Evolutionary conservation across 1,140 invertebrate genomes (phyloP).

Genomic region (Hesperophylax magnus): DNA sequence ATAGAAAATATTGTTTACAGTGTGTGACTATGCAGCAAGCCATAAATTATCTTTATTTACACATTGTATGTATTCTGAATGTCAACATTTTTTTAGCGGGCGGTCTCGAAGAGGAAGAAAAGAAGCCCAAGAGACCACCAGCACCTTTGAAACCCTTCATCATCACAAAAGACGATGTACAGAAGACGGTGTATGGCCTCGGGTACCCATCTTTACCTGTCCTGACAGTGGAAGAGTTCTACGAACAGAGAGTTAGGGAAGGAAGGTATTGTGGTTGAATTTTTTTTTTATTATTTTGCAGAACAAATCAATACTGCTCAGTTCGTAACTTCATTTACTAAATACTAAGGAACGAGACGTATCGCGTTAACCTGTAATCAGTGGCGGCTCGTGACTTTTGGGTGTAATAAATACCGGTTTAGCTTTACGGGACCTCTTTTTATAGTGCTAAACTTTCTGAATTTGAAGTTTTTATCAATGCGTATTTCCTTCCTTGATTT

Average conservation of each 20-base stretch:
- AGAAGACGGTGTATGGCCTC: constrained; percentile 94
- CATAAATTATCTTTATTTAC: no score
- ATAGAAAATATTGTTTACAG: no score
- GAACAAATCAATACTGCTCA: background rate
- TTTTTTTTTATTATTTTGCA: background rate
- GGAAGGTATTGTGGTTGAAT: constrained; percentile 73
- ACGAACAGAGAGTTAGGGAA: constrained; percentile 87
- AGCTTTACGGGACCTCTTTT: no score
- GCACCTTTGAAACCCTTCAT: constrained; percentile 89
- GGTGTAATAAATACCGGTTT: no score
- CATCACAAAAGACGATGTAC: constrained; percentile 89
- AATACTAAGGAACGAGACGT: no score
- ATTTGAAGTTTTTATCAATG: background rate
- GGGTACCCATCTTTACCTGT: constrained; percentile 96
- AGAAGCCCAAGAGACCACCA: constrained; percentile 55
- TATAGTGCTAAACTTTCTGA: no score
- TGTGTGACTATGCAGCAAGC: no score
- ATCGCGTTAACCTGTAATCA: no score
- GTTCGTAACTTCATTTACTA: no score
- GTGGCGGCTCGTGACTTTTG: no score
- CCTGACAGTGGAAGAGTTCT: constrained; percentile 96
- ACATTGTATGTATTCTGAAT: no score
- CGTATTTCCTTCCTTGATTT: constrained; percentile 15
- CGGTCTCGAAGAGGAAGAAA: constrained; percentile 33
- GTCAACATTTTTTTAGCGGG: constrained; percentile 23